These are phyloP conservation scores for Gallinago undulata DNA, from an alignment of 2,113 vertebrate species.

Conservation along the genomic window DNA sequence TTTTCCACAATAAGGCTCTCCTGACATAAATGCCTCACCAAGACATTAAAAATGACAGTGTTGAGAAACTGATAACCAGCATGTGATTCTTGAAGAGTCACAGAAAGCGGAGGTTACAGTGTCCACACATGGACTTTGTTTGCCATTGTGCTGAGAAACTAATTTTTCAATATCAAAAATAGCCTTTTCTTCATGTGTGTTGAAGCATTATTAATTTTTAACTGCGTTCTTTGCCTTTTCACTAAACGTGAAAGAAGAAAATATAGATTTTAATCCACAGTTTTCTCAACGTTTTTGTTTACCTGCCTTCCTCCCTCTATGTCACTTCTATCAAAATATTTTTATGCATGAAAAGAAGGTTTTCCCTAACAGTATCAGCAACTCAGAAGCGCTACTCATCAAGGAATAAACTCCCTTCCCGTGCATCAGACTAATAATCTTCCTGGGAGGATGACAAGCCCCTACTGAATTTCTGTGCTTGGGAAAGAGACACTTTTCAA, in stretches of 20 bases:
- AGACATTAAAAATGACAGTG: not conserved
- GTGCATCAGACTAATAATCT: not conserved
- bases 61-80: constrained; percentile 8
- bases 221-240: not conserved
- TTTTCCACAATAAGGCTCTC: not conserved
- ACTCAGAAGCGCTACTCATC: not conserved
- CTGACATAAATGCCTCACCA: not conserved
- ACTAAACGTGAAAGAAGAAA: not conserved
- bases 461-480: not conserved
- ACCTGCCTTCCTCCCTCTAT: not conserved
- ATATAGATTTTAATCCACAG: not conserved
- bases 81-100: not conserved
- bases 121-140: constrained; percentile 1
- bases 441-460: not conserved
- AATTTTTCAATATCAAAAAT: not conserved
- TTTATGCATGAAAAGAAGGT: not conserved
- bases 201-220: not conserved
- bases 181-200: not conserved
- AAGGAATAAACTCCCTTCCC: not conserved
- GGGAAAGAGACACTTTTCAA: not conserved
- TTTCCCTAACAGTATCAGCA: not conserved
- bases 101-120: not conserved
- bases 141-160: not conserved
- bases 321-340: not conserved
- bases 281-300: not conserved